Base-by-base conservation (phyloP, 2,113 vertebrate genomes). In the Plectropomus leopardus region DNA sequence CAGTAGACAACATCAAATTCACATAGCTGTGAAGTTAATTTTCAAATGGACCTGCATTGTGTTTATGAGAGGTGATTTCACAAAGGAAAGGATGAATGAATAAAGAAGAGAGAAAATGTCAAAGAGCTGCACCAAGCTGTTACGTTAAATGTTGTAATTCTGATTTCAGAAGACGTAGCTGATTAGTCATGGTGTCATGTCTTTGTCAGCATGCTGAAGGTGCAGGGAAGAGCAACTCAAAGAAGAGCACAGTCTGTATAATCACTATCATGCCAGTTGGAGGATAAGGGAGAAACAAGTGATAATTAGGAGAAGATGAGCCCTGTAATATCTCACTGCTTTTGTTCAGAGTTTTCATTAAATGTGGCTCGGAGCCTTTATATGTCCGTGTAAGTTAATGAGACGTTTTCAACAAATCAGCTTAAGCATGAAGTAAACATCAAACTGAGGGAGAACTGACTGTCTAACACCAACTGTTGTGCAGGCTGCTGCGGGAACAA, bases 401-500 rank as follows among this genome's bases (percentile, higher is more conserved):
- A 73, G 51, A 72, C n/a, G 58, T 68, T 78, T 58, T 10, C 54
- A 70, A 42, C 3, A 65, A 72, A 78, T 70, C 23, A 65, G 6
- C 44, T 42, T 28, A 65, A 70, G 51, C 61, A 66, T 80, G 24
- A 64, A 51, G 40, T 64, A 64, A 83, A 81, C 34, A 42, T 55
- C 32, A 72, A 80, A 72, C 51, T 42, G 36, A 50, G 47, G 13
- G 30, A 36, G 36, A 45, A 48, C 47, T 66, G 58, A 64, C 28
- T 47, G 13, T 78, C 30, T 63, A 48, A 72, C 65, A 53, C 63
- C 60, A 23, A 34, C 57, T 83, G 17, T 81, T 77, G 86, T 84
- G 3, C 94, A 98, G 97, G 65, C 92, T 98, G 63, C 95, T 99
- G 47, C 92, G 96, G 45, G 97, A 99, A 64, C 97, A 99, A 87